Evolutionary conservation across 2,797 vertebrate species (phyloP).

Genomic region (Hirundo rustica): DNA sequence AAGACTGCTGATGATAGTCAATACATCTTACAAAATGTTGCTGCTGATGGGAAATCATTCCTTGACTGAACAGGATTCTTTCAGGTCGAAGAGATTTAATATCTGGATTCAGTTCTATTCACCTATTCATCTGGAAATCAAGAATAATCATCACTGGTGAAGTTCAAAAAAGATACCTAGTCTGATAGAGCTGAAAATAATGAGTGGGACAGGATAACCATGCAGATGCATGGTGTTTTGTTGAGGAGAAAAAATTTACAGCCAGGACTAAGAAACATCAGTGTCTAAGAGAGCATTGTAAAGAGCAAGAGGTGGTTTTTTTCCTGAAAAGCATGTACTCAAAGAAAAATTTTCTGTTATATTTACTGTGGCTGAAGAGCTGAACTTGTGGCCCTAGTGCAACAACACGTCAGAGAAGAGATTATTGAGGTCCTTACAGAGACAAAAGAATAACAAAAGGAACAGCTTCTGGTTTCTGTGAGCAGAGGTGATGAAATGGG

Average conservation of each 20-base stretch:
- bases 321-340: background rate
- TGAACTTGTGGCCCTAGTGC: background rate
- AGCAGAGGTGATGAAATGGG: background rate
- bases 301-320: background rate
- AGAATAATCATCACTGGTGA: background rate
- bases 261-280: background rate
- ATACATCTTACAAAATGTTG: fast-evolving
- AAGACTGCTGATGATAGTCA: background rate
- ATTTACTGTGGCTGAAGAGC: background rate
- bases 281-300: background rate
- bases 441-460: background rate
- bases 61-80: background rate
- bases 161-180: background rate
- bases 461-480: background rate
- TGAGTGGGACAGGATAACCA: background rate
- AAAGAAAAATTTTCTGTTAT: background rate
- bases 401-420: background rate
- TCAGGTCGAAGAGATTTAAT: background rate
- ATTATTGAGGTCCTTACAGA: background rate
- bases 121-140: background rate
- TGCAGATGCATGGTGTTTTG: fast-evolving
- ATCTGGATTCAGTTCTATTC: background rate
- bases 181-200: background rate
- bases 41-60: background rate
- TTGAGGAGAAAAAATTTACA: background rate